Percentiles rank a stretch among this genome's conserved stretches.
Evolutionary conservation across 2,113 vertebrate genomes (phyloP).

Genomic region (Atherinomorus stipes): DNA sequence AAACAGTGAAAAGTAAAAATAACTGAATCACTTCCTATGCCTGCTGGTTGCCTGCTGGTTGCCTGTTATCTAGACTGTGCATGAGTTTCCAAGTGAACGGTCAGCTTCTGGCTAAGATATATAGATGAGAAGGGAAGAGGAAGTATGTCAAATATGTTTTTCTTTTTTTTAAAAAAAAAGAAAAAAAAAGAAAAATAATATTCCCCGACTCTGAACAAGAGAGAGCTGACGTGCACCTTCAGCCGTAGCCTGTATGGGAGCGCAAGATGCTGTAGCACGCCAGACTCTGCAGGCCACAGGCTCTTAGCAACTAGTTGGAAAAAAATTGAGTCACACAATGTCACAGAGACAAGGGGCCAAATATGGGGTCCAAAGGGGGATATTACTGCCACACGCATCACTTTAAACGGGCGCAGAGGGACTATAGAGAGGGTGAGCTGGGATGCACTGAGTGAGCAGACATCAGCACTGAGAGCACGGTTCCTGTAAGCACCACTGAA

Average conservation of each 20-base stretch:
- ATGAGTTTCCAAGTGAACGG: constrained; percentile 68
- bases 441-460: constrained; percentile 26
- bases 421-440: constrained; percentile 38
- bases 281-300: constrained; percentile 29
- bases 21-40: constrained; percentile 77
- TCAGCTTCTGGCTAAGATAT: constrained; percentile 62
- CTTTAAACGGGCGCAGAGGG: constrained; percentile 50
- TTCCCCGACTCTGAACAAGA: constrained; percentile 49
- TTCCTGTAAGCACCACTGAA: constrained; percentile 16
- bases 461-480: constrained; percentile 17
- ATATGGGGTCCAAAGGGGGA: constrained; percentile 41
- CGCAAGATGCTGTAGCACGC: not conserved
- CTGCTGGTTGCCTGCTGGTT: constrained; percentile 51
- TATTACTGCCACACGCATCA: constrained; percentile 48
- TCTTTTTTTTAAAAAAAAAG: constrained; percentile 1
- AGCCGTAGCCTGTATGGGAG: not conserved
- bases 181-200: constrained; percentile 40
- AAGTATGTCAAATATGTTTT: constrained; percentile 33
- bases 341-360: constrained; percentile 50
- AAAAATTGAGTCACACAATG: constrained; percentile 31
- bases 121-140: constrained; percentile 48
- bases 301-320: constrained; percentile 21
- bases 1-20: constrained; percentile 55
- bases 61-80: constrained; percentile 71
- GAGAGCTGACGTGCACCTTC: constrained; percentile 4